These are phyloP conservation scores for Lerema accius DNA, from an alignment of 1,140 invertebrate genomes.

Conservation along the genomic window DNA sequence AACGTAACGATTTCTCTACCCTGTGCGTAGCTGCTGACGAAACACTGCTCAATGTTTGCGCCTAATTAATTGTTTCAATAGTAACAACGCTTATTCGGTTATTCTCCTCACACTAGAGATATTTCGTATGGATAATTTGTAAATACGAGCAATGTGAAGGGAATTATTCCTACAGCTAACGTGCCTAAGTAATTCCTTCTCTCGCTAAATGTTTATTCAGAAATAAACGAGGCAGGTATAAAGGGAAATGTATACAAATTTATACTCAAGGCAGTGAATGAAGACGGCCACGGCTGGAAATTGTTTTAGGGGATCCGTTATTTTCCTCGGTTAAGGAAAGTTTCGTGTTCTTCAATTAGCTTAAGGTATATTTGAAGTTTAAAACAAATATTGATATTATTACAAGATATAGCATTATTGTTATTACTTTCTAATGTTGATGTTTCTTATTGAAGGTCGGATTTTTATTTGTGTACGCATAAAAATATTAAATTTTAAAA, in stretches of 20 bases:
- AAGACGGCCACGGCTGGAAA: background rate
- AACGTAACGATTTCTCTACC: slow-evolving; percentile 14
- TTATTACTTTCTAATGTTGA: too few species aligned
- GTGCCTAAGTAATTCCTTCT: slow-evolving; percentile 46
- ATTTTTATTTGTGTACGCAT: too few species aligned
- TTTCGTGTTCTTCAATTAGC: background rate
- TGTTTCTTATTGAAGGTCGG: too few species aligned
- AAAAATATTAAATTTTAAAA: too few species aligned
- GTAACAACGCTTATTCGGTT: slow-evolving; percentile 45
- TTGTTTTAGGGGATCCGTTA: slow-evolving; percentile 3
- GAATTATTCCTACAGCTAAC: slow-evolving; percentile 48
- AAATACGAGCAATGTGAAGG: slow-evolving; percentile 26
- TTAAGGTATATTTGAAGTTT: too few species aligned
- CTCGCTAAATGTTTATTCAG: slow-evolving; percentile 37
- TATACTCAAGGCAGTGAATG: slow-evolving; percentile 1
- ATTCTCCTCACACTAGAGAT: slow-evolving; percentile 32
- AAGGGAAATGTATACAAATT: background rate
- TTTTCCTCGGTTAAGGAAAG: background rate
- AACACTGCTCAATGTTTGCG: slow-evolving; percentile 44
- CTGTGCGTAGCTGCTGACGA: slow-evolving; percentile 33
- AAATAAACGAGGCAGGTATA: slow-evolving; percentile 34
- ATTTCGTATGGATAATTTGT: slow-evolving; percentile 44
- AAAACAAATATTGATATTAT: too few species aligned
- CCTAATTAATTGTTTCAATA: slow-evolving; percentile 63
- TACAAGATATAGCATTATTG: too few species aligned